Evolutionary conservation across 2,797 vertebrate species (phyloP), one percentile per base, ranked within the genome.

Genomic region (Kryptolebias ocellatus): DNA sequence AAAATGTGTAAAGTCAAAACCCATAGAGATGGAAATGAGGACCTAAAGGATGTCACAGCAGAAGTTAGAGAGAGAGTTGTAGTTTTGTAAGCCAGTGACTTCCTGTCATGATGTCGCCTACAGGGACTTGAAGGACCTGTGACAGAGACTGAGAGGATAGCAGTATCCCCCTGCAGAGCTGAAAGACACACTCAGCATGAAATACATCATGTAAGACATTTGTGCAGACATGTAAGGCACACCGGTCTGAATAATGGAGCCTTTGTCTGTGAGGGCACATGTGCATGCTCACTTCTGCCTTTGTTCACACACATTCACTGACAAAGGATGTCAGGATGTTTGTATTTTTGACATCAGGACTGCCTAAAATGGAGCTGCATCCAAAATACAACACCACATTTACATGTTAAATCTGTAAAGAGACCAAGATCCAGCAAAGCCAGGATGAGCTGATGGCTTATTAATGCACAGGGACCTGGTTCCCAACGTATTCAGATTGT

Each of bases 391-490:
- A 17, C 39, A 42, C 11, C 11, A 42, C 39, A 42, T 42, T 42
- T 42, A 5, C 51, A 47, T 57, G 74, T 76, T 76, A 64, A 58
- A 65, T 79, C 57, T 79, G 27, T 56, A 64, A 57, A 67, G 64
- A 69, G 66, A 71, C 58, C 46, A 58, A 60, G 85, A 80, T 79
- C 68, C 76, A 67, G 67, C 69, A 78, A 72, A 72, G 29, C 54
- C 51, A 49, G 66, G 69, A 78, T 60, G 74, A 80, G 55, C 62
- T 85, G 79, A 91, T 89, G 74, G 76, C 83, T 88, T 89, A 88
- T 92, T 90, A 87, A 90, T 87, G 89, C 72, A 82, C 72, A 67
- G 83, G 85, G 88, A 86, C 74, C 75, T 74, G 57, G 55, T 80
- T 69, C 76, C 78, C 72, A 53, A 85, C 80, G 79, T 76, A 76